A percentile compares a stretch with the other conserved stretches of the same genome.
phyloP scores from a whole-genome alignment of 2,888 invertebrate genomes.

The Chrysolina oricalcia region DNA sequence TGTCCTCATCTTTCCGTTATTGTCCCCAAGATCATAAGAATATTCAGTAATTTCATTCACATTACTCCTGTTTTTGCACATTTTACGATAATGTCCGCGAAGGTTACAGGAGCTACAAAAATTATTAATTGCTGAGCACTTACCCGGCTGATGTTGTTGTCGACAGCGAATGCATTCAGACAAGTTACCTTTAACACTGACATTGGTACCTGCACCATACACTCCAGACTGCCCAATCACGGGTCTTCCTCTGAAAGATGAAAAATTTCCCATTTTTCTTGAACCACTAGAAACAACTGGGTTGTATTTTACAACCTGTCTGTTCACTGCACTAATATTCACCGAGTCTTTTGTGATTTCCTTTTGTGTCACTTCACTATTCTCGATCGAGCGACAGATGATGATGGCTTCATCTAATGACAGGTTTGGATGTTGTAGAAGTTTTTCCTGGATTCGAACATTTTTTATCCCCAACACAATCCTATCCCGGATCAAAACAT shows the following conservation, averaged over 20 bases:
- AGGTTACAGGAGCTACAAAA: background rate
- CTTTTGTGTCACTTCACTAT: no score
- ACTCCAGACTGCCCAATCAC: background rate
- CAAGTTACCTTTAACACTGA: conserved; percentile 3
- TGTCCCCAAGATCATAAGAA: background rate
- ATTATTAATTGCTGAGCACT: background rate
- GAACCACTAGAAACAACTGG: background rate
- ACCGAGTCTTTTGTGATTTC: no score
- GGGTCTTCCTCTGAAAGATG: background rate
- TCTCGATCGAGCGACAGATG: background rate
- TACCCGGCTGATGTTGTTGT: background rate
- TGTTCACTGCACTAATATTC: background rate
- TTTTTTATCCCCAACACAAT: background rate
- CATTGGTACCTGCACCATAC: background rate
- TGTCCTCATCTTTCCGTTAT: background rate
- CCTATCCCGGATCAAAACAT: background rate
- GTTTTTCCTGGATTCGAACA: background rate
- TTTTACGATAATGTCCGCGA: background rate
- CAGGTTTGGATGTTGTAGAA: background rate
- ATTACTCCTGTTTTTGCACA: background rate
- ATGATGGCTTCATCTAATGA: background rate
- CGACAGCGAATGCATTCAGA: background rate
- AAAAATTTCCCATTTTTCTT: background rate
- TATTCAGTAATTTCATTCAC: background rate
- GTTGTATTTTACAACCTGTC: background rate